A percentile compares a stretch with the other conserved stretches of the same genome.
Conservation (phyloP, 2,113 vertebrate genomes). For the Pedionomus torquatus region DNA sequence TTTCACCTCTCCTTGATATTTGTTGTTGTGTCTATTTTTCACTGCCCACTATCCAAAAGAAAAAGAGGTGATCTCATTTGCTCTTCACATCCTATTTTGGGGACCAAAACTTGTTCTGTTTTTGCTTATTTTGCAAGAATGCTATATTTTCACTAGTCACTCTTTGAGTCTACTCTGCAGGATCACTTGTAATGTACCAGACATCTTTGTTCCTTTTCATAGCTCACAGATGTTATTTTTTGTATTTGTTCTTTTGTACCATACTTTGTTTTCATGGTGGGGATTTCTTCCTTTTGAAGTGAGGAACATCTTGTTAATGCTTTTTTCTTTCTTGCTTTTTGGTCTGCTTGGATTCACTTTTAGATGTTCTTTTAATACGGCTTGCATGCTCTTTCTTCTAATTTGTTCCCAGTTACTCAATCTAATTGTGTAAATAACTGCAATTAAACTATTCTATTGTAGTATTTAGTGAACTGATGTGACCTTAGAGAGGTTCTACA, state of each 20-base stretch:
- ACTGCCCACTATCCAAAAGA: background rate
- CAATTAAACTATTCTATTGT: background rate
- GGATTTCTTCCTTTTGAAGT: background rate
- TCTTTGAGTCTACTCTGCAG: background rate
- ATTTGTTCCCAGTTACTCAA: background rate
- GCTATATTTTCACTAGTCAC: background rate
- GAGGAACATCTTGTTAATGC: background rate
- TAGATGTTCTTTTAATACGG: background rate
- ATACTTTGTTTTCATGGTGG: background rate
- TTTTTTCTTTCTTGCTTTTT: background rate
- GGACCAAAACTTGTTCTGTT: background rate
- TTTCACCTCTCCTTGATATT: background rate
- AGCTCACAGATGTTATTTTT: background rate
- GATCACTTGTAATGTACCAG: background rate
- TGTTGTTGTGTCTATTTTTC: background rate
- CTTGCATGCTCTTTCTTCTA: background rate
- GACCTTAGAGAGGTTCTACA: background rate
- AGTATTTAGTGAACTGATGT: background rate
- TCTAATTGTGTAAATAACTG: background rate
- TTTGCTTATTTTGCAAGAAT: background rate
- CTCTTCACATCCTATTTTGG: background rate
- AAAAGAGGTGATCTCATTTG: too few species aligned
- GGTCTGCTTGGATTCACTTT: background rate
- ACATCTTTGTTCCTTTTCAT: background rate
- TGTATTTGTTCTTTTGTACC: background rate